A percentile compares a stretch with the other conserved stretches of the same genome.
Evolutionary conservation across 1,140 invertebrate species (phyloP).

Genomic region (Ostrea denselamellosa): DNA sequence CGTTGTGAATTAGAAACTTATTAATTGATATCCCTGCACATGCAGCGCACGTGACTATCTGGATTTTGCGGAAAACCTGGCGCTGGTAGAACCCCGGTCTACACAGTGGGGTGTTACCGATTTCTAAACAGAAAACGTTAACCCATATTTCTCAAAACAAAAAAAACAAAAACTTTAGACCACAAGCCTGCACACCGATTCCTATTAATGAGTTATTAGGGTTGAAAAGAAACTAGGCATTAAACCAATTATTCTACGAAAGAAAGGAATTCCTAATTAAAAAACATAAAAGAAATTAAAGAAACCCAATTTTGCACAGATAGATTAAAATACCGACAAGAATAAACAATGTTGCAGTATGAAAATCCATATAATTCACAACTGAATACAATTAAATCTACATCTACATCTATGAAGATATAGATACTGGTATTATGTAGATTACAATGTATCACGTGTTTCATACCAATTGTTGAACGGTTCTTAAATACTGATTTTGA

Average conservation of each 20-base stretch:
- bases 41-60: constrained; percentile 25
- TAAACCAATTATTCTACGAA: constrained; percentile 25
- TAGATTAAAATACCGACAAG: too few species aligned
- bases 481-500: too few species aligned
- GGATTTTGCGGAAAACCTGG: constrained; percentile 31
- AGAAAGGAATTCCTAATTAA: constrained; percentile 5
- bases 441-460: too few species aligned
- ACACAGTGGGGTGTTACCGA: constrained; percentile 44
- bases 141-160: constrained; percentile 43
- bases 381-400: too few species aligned
- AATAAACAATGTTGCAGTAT: too few species aligned
- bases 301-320: neutral
- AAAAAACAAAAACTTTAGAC: constrained; percentile 34
- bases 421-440: too few species aligned
- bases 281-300: constrained; percentile 6
- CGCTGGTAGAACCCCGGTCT: neutral
- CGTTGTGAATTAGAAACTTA: constrained; percentile 51
- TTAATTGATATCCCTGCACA: constrained; percentile 50
- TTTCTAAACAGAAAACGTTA: constrained; percentile 46
- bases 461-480: too few species aligned
- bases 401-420: too few species aligned
- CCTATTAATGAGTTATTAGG: constrained; percentile 54
- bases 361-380: too few species aligned
- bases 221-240: constrained; percentile 22
- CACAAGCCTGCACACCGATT: constrained; percentile 28